Evolutionary conservation across 2,888 invertebrate genomes (phyloP).

Genomic region (Orthosia gracilis): DNA sequence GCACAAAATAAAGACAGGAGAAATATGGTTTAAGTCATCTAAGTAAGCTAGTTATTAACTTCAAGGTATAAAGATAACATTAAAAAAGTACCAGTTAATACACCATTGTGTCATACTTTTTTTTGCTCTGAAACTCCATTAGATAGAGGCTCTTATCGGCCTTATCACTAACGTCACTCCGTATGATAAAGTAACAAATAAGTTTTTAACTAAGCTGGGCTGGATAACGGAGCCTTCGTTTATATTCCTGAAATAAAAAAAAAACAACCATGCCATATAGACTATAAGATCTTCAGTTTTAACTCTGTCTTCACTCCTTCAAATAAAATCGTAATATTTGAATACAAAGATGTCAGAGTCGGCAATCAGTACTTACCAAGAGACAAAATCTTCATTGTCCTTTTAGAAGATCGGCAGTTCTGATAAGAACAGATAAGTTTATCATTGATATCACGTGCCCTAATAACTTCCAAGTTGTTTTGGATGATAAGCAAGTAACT

Average conservation of each 20-base stretch:
- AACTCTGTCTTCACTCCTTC: conserved; percentile 21
- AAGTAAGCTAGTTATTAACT: conserved; percentile 38
- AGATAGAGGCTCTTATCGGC: conserved; percentile 53
- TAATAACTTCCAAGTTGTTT: conserved; percentile 35
- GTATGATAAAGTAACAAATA: conserved; percentile 59
- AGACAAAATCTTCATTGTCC: conserved; percentile 20
- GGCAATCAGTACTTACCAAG: conserved; percentile 19
- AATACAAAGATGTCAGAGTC: too few relatives aligned
- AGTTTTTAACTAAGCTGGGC: conserved; percentile 52
- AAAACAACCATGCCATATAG: conserved; percentile 33
- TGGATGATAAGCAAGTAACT: conserved; percentile 35
- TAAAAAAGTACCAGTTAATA: conserved; percentile 22
- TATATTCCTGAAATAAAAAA: conserved; percentile 48
- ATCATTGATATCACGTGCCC: conserved; percentile 36
- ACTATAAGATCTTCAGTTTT: conserved; percentile 15
- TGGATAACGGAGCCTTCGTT: conserved; percentile 44
- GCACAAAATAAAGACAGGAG: conserved; percentile 17
- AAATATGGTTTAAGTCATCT: conserved; percentile 21
- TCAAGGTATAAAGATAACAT: conserved; percentile 45
- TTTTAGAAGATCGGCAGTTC: conserved; percentile 36
- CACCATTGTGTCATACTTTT: conserved; percentile 41
- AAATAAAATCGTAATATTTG: conserved; percentile 26
- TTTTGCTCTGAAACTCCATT: conserved; percentile 34
- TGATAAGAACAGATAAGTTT: conserved; percentile 42
- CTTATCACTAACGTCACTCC: conserved; percentile 62